Evolutionary conservation across 1,140 invertebrate genomes (phyloP), one percentile per base, ranked within the genome.

Genomic region (Delia radicum): DNA sequence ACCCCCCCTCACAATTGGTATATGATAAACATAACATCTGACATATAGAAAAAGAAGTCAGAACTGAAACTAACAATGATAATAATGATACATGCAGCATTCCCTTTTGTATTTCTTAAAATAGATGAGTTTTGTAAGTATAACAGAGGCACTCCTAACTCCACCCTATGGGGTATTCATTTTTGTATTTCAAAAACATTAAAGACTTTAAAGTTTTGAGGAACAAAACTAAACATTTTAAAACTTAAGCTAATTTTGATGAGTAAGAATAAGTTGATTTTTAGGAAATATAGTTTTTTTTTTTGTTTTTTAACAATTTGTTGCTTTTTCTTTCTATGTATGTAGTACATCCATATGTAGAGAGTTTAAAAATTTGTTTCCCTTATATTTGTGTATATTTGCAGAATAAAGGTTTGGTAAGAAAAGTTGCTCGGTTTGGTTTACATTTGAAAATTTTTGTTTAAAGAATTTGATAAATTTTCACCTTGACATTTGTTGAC

Each of bases 401-500:
- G n/a, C n/a, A n/a, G n/a, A n/a, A n/a, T n/a, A 55, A 55, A 42
- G 37, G n/a, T 15, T 42, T 10, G 3, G n/a, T 42, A 42, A 48
- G 46, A 18, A 18, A 7, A 55, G 5, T 55, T 55, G 8, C 24
- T 55, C 7, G 48, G 7, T 10, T 55, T 55, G 48, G n/a, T n/a
- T 55, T 55, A 55, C 21, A 21, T 42, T 55, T 55, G 48, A 21
- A 55, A 3, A 29, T 67, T 31, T 67, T 29, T 31, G 28, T 67
- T 67, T 31, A 67, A 13, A 67, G 31, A 55, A 73, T 28, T 74
- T 74, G 73, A 74, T 74, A 21, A 62, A 74, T 74, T 55, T 33
- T 55, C 48, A 74, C 73, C 73, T 74, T 74, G 73, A 74, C 73
- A 74, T 74, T 74, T 74, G 73, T 69, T 69, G 29, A 33, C 29